Conservation (phyloP, 1,140 invertebrate genomes). For the Drosophila simulans region DNA sequence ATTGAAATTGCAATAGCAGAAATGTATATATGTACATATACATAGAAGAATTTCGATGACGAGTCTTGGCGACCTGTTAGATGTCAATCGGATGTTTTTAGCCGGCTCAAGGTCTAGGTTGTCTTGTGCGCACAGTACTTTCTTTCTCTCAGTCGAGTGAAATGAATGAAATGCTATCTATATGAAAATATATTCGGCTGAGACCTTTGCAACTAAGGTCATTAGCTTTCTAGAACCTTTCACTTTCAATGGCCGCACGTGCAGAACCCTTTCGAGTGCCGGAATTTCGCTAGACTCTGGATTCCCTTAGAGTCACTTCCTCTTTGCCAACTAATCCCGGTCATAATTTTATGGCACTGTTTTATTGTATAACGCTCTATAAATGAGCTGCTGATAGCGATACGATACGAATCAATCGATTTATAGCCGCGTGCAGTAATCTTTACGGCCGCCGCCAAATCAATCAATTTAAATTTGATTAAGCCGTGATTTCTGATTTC, state of each 20-base stretch:
- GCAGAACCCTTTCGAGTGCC: neutral
- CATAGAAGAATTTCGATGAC: no score
- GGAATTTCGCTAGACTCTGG: conserved; percentile 9
- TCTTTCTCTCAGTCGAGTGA: no score
- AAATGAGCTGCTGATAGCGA: conserved; percentile 7
- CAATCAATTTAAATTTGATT: conserved; percentile 83
- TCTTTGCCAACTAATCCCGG: neutral
- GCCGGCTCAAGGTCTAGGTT: no score
- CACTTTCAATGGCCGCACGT: neutral
- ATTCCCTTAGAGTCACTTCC: conserved; percentile 2
- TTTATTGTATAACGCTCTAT: conserved; percentile 12
- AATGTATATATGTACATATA: neutral
- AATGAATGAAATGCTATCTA: no score
- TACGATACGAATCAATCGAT: conserved; percentile 53
- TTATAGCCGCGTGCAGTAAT: conserved; percentile 48
- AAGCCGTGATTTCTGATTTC: conserved; percentile 72
- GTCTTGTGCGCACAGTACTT: no score
- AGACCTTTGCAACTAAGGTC: neutral
- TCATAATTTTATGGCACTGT: conserved; percentile 3
- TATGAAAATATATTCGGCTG: no score
- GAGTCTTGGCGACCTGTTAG: no score
- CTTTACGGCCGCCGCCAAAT: conserved; percentile 64
- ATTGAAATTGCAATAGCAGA: neutral
- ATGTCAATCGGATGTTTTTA: no score
- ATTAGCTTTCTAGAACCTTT: conserved; percentile 20